phyloP scores from a whole-genome alignment of 2,797 vertebrate species.

The Sphenodon punctatus region DNA sequence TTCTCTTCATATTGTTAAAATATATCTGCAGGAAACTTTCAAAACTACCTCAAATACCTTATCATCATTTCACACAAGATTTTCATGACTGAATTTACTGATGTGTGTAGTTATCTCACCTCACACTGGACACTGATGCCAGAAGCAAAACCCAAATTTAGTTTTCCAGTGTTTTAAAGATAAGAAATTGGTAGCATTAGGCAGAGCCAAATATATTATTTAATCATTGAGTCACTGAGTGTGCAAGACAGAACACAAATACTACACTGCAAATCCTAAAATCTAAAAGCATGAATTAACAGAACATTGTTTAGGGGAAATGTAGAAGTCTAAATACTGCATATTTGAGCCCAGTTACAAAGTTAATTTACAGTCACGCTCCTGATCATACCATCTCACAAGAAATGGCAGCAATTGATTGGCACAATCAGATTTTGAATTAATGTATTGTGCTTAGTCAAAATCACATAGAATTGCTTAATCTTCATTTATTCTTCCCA shows the following conservation, averaged over 20 bases:
- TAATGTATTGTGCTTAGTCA: too few relatives aligned
- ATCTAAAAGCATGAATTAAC: background rate
- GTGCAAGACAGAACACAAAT: rapidly evolving
- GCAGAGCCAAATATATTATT: background rate
- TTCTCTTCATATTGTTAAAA: background rate
- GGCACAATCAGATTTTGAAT: too few relatives aligned
- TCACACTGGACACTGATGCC: too few relatives aligned
- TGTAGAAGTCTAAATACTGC: background rate
- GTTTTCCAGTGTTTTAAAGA: background rate
- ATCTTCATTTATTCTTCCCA: background rate
- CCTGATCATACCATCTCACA: too few relatives aligned
- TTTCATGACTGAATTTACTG: too few relatives aligned
- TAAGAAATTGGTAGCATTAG: background rate
- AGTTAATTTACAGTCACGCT: background rate
- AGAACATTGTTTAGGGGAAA: background rate
- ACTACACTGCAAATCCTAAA: background rate
- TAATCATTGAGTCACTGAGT: background rate
- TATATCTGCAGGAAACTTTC: background rate
- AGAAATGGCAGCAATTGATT: background rate
- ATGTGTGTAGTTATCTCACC: too few relatives aligned
- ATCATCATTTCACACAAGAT: background rate
- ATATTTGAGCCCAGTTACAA: background rate
- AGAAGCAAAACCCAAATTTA: background rate
- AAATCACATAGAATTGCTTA: too few relatives aligned
- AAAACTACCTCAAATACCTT: background rate